Conservation (phyloP, 2,113 vertebrate genomes). For the Chrysochloris asiatica region DNA sequence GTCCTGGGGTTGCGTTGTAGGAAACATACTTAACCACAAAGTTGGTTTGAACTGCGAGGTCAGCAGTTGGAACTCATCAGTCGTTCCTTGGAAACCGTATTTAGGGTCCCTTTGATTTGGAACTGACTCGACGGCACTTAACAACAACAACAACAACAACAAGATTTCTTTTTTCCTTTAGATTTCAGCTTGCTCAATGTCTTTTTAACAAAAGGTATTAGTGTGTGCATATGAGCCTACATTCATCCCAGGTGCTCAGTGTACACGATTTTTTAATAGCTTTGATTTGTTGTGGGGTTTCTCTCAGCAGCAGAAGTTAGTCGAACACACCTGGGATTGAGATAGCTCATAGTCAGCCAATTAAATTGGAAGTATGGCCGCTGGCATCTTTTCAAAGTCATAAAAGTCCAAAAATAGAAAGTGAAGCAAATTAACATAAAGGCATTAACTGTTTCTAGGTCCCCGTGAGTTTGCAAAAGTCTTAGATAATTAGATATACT, state of each 20-base stretch:
- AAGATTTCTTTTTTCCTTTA: not conserved
- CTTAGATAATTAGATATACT: constrained; percentile 77
- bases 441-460: constrained; percentile 57
- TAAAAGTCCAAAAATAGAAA: constrained; percentile 66
- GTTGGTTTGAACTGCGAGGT: too few species aligned
- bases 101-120: too few species aligned
- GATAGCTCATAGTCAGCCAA: constrained; percentile 10
- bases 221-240: not conserved
- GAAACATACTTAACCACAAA: too few species aligned
- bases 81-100: too few species aligned
- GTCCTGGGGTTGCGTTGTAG: too few species aligned
- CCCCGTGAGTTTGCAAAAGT: constrained; percentile 64
- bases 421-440: constrained; percentile 71
- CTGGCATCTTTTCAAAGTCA: constrained; percentile 62
- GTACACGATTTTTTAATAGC: not conserved
- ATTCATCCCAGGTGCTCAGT: constrained; percentile 29
- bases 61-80: too few species aligned
- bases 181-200: not conserved
- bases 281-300: constrained; percentile 48
- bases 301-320: constrained; percentile 34
- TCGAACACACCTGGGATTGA: not conserved
- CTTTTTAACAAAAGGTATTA: constrained; percentile 12
- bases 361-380: constrained; percentile 61
- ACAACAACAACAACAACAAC: too few species aligned
- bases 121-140: too few species aligned